These are phyloP conservation scores for Palythoa caribaeorum DNA, from an alignment of 92 coral and sea anemone genomes.

Conservation along the genomic window DNA sequence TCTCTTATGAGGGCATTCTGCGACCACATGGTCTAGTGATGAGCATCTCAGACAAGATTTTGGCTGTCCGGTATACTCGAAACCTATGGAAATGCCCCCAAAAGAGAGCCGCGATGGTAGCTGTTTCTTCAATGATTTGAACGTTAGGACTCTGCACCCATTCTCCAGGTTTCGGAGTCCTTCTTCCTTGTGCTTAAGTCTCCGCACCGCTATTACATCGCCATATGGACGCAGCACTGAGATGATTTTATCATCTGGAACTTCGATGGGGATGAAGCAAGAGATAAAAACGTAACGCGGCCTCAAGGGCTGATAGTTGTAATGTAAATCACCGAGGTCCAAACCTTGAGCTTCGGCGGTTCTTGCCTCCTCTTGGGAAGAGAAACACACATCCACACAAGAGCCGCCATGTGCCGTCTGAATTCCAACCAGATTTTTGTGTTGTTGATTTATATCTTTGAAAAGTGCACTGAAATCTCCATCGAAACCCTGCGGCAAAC, in stretches of 20 bases:
- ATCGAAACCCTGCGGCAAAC: too few relatives aligned
- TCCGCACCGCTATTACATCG: neutral
- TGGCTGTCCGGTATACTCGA: conserved; percentile 26
- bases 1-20: neutral
- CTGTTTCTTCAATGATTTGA: neutral
- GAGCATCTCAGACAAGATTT: neutral
- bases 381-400: neutral
- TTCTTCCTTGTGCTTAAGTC: conserved; percentile 12
- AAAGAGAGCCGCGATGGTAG: too few relatives aligned
- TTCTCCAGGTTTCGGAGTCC: neutral
- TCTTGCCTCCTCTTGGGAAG: neutral
- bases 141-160: conserved; percentile 10
- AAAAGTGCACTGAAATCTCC: too few relatives aligned
- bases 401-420: neutral
- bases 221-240: neutral
- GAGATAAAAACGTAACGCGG: neutral
- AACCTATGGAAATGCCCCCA: neutral
- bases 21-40: conserved; percentile 1
- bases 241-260: neutral
- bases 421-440: neutral
- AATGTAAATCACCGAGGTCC: neutral
- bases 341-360: neutral
- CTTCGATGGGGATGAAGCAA: neutral
- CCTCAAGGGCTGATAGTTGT: neutral
- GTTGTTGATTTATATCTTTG: too few relatives aligned